Percentiles rank a stretch among this genome's conserved stretches.
Conservation (phyloP, 2,797 vertebrate genomes). For the Numenius phaeopus region DNA sequence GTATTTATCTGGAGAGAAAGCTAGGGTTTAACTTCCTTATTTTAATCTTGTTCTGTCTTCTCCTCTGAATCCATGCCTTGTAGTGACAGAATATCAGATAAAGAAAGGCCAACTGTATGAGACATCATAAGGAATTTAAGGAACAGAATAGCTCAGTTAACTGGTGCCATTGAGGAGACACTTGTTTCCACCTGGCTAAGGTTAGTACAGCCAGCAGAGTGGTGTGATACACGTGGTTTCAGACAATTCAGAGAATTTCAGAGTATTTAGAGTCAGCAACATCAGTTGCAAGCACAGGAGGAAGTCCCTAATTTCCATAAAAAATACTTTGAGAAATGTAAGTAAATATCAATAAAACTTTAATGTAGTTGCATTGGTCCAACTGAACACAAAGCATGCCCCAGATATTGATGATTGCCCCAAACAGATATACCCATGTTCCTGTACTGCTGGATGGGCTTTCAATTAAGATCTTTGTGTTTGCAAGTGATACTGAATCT, state of each 20-base stretch:
- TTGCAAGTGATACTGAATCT: background rate
- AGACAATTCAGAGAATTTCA: background rate
- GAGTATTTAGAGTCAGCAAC: background rate
- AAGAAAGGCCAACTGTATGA: background rate
- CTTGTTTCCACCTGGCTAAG: background rate
- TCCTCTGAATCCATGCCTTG: background rate
- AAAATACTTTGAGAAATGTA: background rate
- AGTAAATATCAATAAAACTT: background rate
- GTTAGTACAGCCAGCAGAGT: background rate
- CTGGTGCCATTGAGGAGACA: background rate
- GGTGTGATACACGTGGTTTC: background rate
- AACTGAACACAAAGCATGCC: background rate
- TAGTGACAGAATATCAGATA: background rate
- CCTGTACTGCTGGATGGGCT: background rate
- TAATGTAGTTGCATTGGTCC: background rate
- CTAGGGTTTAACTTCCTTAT: background rate
- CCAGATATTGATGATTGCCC: background rate
- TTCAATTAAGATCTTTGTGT: background rate
- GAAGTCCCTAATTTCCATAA: background rate
- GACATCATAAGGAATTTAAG: background rate
- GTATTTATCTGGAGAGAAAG: background rate
- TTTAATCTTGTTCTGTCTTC: background rate
- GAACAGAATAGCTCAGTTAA: background rate
- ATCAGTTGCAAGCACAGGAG: accelerated
- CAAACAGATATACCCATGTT: background rate